These are phyloP conservation scores for Norana najaformis DNA, from an alignment of 2,888 invertebrate genomes.

Conservation along the genomic window DNA sequence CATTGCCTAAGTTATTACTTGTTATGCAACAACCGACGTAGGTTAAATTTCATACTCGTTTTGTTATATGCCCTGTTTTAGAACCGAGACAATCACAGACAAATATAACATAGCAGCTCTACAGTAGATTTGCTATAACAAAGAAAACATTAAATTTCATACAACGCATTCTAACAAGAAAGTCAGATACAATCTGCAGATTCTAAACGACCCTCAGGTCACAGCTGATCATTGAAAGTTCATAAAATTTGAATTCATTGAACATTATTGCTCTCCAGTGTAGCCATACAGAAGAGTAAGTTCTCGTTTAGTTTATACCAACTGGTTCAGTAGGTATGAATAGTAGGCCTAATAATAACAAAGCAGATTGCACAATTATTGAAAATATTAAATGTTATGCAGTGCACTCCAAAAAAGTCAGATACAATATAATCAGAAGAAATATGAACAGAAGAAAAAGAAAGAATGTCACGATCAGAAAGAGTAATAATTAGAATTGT, in stretches of 20 bases:
- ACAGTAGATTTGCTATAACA: background rate
- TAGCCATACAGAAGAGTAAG: background rate
- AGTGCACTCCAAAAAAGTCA: too few species aligned
- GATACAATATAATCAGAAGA: too few species aligned
- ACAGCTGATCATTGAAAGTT: background rate
- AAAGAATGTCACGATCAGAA: too few species aligned
- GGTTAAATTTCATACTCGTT: background rate
- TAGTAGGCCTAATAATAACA: background rate
- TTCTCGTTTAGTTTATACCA: background rate
- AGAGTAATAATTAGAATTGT: background rate
- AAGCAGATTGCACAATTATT: background rate
- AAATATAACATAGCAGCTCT: background rate
- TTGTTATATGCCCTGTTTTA: background rate
- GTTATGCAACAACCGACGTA: background rate
- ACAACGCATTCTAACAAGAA: background rate
- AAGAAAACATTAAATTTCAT: background rate
- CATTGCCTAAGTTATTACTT: background rate
- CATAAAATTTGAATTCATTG: background rate
- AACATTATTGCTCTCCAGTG: background rate
- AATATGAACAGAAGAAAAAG: background rate
- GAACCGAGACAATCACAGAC: constrained; percentile 2
- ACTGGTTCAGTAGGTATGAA: background rate
- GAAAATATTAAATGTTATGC: too few species aligned
- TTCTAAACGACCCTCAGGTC: background rate
- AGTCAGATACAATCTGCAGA: background rate